Percentiles rank a stretch among this genome's conserved stretches.
phyloP scores from a whole-genome alignment of 2,888 invertebrate species.

The Drosophila engyochracea region DNA sequence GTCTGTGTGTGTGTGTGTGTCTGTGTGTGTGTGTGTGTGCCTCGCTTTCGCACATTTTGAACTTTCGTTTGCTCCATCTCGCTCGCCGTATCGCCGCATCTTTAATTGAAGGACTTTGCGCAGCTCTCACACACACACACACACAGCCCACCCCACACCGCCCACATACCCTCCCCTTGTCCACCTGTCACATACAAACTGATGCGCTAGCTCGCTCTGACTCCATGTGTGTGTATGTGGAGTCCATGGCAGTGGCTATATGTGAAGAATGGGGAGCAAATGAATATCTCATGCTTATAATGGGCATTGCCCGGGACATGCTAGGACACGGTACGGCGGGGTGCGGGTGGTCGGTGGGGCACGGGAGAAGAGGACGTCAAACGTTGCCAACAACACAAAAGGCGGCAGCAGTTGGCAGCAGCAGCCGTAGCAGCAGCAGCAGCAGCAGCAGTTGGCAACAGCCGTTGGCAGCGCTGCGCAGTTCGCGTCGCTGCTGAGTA shows the following conservation, averaged over 20 bases:
- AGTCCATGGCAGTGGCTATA: slow-evolving; percentile 75
- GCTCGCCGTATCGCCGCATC: slow-evolving; percentile 74
- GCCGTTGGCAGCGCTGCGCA: slow-evolving; percentile 5
- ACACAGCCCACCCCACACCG: slow-evolving; percentile 4
- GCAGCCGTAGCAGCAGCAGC: not conserved
- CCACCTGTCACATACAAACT: slow-evolving; percentile 48
- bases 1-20: slow-evolving; percentile 36
- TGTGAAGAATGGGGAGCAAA: slow-evolving; percentile 80
- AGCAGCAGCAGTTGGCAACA: not conserved
- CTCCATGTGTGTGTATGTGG: slow-evolving; percentile 22
- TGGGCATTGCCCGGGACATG: slow-evolving; percentile 80
- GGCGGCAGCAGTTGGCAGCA: slow-evolving; percentile 1
- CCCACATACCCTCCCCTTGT: not conserved
- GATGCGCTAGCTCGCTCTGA: slow-evolving; percentile 64
- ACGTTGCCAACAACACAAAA: slow-evolving; percentile 31
- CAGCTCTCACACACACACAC: slow-evolving; percentile 58
- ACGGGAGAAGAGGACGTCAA: slow-evolving; percentile 26
- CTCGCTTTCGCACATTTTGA: slow-evolving; percentile 76
- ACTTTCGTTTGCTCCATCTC: slow-evolving; percentile 78
- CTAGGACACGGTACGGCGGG: slow-evolving; percentile 18
- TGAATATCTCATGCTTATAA: slow-evolving; percentile 83
- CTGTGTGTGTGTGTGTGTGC: slow-evolving; percentile 17
- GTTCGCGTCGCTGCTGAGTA: slow-evolving; percentile 54
- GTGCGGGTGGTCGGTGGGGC: not conserved
- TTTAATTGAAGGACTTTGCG: slow-evolving; percentile 82